Evolutionary conservation across 2,797 vertebrate genomes (phyloP).

Genomic region (Tachyglossus aculeatus): DNA sequence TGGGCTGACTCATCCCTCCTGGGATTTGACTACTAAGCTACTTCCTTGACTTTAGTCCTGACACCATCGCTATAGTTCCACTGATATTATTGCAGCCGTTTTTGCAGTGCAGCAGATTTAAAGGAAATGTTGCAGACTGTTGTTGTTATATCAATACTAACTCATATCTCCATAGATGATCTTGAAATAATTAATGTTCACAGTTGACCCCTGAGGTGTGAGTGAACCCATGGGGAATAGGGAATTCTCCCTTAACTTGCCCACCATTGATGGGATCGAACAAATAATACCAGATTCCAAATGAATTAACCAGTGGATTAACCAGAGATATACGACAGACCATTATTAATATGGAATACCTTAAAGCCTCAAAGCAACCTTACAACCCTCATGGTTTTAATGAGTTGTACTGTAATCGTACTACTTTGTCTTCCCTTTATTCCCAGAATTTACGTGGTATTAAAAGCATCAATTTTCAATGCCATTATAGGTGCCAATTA

Average conservation of each 20-base stretch:
- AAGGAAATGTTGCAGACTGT: neutral
- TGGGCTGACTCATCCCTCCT: conserved; percentile 30
- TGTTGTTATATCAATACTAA: conserved; percentile 16
- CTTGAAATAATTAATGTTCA: conserved; percentile 5
- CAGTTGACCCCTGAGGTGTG: no score
- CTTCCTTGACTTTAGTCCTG: conserved; percentile 18
- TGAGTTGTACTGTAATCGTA: conserved; percentile 25
- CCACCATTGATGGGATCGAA: neutral
- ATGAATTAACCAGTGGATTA: no score
- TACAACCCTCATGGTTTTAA: conserved; percentile 14
- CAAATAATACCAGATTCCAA: no score
- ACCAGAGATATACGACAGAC: neutral
- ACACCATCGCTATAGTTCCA: conserved; percentile 4
- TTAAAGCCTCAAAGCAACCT: neutral
- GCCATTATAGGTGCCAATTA: conserved; percentile 23
- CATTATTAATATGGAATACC: neutral
- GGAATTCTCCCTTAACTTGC: neutral
- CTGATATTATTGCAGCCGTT: conserved; percentile 21
- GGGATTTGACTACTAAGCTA: conserved; percentile 22
- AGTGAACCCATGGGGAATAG: no score
- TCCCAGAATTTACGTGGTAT: conserved; percentile 45
- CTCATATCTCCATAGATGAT: conserved; percentile 25
- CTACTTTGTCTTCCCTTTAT: conserved; percentile 34
- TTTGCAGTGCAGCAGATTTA: conserved; percentile 26
- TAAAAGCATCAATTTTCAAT: conserved; percentile 46